Base-by-base conservation (phyloP, 2,113 vertebrate species). In the Athene noctua region DNA sequence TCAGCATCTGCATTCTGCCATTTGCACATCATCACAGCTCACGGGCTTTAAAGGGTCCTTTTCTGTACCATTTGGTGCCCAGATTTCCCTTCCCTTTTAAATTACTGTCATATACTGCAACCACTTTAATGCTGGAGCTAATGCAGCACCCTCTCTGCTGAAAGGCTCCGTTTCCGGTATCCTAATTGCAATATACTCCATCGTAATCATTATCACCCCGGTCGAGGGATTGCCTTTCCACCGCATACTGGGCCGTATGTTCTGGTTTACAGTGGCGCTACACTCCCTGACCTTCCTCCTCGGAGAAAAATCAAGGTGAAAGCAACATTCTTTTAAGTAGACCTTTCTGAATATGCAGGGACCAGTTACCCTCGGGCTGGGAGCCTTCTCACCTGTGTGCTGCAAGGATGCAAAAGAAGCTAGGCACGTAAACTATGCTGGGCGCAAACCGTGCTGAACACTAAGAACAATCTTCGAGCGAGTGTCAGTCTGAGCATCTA, bases 51-150 rank as follows among this genome's bases (percentile, higher is more conserved):
- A 74, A 96, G 30, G n/a, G 20, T 47, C 42, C n/a, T 93, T 89
- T 79, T 52, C 68, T 3, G 6, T 52, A 93, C 65, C 94, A 95
- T 97, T 97, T 97, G 94, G 94, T 85, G 67, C 81, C 92, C 96
- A 97, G 94, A 96, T 97, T 96, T 94, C 80, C 65, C 51, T 57
- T 83, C 38, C 29, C 36, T 80, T 83, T 82, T 89, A 87, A 95
- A 97, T 95, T 89, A 74, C 46, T 91, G 26, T 74, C 84, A 72
- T 63, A 83, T 57, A 94, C 40, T 52, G 62, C 79, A 93, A 88
- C 75, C 81, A 90, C 88, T 96, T 96, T 95, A 96, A 92, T 81
- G 42, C 65, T 52, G 66, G 36, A 85, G 59, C 44, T 91, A 44
- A 87, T 34, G 66, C 54, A 88, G 65, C 73, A 94, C 51, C 51